phyloP scores from a whole-genome alignment of 2,113 vertebrate genomes.

The Corythornis cristatus region DNA sequence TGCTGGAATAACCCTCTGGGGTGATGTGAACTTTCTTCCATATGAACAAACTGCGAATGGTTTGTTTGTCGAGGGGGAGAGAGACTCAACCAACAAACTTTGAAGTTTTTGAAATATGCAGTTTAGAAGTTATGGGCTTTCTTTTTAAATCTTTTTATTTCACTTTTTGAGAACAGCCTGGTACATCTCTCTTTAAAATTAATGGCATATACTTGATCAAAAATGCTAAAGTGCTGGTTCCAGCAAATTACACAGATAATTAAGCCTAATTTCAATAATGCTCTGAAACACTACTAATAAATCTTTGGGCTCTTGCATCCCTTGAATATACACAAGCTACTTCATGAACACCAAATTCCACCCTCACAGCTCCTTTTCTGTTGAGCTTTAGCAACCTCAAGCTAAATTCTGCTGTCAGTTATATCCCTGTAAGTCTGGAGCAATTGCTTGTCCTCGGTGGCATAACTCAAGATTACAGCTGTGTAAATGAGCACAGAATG shows the following conservation, averaged over 20 bases:
- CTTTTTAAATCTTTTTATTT: not conserved
- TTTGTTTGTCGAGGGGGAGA: not conserved
- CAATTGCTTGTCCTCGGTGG: conserved; percentile 9
- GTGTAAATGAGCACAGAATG: conserved; percentile 59
- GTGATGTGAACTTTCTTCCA: not conserved
- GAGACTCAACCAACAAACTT: not conserved
- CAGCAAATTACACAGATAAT: conserved; percentile 80
- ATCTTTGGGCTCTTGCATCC: conserved; percentile 59
- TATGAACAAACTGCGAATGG: not conserved
- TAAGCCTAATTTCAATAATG: conserved; percentile 79
- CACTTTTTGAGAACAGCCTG: conserved; percentile 30
- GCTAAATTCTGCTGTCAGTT: conserved; percentile 51
- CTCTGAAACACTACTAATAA: conserved; percentile 72
- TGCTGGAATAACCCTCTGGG: not conserved
- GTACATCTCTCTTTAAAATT: conserved; percentile 73
- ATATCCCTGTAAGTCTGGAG: conserved; percentile 9
- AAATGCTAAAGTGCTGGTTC: conserved; percentile 77
- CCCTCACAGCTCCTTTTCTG: not conserved
- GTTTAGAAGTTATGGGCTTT: conserved; percentile 3
- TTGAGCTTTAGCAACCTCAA: not conserved
- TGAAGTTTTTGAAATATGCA: not conserved
- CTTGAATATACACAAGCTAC: conserved; percentile 53
- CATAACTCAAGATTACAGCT: conserved; percentile 62
- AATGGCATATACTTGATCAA: conserved; percentile 73
- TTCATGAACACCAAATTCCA: conserved; percentile 34